Evolutionary conservation across 1,140 invertebrate genomes (phyloP).

Genomic region (Formica exsecta): DNA sequence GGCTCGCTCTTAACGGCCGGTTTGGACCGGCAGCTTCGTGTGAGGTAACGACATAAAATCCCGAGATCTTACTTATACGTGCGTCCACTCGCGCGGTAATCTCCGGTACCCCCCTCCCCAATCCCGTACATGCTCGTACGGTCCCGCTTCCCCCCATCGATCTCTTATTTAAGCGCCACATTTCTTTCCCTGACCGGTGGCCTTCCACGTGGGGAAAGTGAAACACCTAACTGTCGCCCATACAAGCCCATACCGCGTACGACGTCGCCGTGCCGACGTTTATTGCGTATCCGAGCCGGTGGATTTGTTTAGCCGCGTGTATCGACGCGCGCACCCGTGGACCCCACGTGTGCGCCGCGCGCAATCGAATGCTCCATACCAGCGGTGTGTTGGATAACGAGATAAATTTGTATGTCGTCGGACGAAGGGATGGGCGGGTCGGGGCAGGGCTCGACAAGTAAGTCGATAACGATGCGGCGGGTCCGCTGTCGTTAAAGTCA

Average conservation of each 20-base stretch:
- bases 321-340: slow-evolving; percentile 45
- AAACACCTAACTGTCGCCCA: slow-evolving; percentile 72
- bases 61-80: slow-evolving; percentile 79
- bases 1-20: slow-evolving; percentile 67
- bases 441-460: background rate
- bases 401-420: slow-evolving; percentile 71
- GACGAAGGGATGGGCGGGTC: background rate
- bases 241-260: slow-evolving; percentile 62
- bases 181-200: slow-evolving; percentile 72
- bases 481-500: slow-evolving; percentile 63
- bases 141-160: background rate
- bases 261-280: slow-evolving; percentile 71
- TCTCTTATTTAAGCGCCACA: slow-evolving; percentile 77
- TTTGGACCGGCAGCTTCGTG: slow-evolving; percentile 74
- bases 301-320: slow-evolving; percentile 73
- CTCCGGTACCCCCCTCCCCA: slow-evolving; percentile 56
- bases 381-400: slow-evolving; percentile 65
- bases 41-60: slow-evolving; percentile 82
- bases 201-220: slow-evolving; percentile 71
- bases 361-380: slow-evolving; percentile 53
- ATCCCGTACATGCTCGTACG: background rate
- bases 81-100: slow-evolving; percentile 73
- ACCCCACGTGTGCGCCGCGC: slow-evolving; percentile 67
- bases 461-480: slow-evolving; percentile 61
- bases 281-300: slow-evolving; percentile 72